Percentiles rank a stretch among this genome's conserved stretches.
Conservation (phyloP, 2,113 vertebrate species). For the Ivindomyrus marchei region DNA sequence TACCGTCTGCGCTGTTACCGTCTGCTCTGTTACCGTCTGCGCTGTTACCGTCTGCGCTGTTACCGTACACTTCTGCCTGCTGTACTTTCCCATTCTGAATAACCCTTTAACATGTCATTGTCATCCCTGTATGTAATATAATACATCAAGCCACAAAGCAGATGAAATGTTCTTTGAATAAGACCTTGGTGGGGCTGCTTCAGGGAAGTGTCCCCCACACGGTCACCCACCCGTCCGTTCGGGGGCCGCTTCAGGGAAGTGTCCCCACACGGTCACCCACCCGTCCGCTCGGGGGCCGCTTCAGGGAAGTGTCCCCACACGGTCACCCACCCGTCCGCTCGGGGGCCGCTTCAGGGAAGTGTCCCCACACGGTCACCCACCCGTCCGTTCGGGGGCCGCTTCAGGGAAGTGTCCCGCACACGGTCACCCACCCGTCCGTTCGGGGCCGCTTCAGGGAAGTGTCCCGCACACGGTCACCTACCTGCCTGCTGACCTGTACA, state of each 20-base stretch:
- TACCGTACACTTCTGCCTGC: neutral
- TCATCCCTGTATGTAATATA: neutral
- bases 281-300: neutral
- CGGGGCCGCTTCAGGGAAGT: neutral
- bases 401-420: neutral
- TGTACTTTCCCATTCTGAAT: neutral
- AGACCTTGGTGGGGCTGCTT: neutral
- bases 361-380: neutral
- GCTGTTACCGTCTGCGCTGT: neutral
- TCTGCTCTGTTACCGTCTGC: neutral
- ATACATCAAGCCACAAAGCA: neutral
- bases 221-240: too few relatives aligned
- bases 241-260: neutral
- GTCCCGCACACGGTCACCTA: neutral
- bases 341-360: neutral
- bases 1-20: neutral
- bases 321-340: too few relatives aligned
- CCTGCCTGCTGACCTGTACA: neutral
- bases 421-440: too few relatives aligned
- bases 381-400: neutral
- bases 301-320: too few relatives aligned
- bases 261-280: neutral
- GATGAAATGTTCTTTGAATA: neutral
- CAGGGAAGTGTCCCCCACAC: too few relatives aligned
- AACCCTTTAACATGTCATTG: neutral